Evolutionary conservation across 2,888 invertebrate species (phyloP).

Genomic region (Dichetophora obliterata): DNA sequence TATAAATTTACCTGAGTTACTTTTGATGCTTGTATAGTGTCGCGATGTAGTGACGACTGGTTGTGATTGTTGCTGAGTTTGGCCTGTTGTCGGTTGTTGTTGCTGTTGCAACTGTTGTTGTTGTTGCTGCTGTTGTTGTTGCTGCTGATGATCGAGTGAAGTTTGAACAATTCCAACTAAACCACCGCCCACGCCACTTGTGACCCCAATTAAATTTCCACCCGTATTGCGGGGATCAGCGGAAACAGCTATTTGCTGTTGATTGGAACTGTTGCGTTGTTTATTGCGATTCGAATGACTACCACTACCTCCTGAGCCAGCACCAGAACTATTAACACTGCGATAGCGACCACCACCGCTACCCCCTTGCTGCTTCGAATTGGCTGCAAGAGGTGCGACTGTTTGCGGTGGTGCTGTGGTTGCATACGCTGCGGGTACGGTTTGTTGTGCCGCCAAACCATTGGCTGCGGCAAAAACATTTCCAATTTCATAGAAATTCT

Average conservation of each 20-base stretch:
- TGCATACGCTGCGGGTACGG: constrained; percentile 70
- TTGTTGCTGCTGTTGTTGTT: constrained; percentile 59
- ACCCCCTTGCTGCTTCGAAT: constrained; percentile 58
- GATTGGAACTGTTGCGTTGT: constrained; percentile 60
- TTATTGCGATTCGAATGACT: constrained; percentile 60
- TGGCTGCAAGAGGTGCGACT: constrained; percentile 57
- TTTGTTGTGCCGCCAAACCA: constrained; percentile 77
- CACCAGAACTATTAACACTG: constrained; percentile 59
- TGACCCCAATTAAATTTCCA: constrained; percentile 56
- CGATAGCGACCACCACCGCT: constrained; percentile 61
- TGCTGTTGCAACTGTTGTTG: constrained; percentile 56
- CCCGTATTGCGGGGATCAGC: constrained; percentile 39
- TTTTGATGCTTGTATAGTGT: constrained; percentile 59
- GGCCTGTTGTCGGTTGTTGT: constrained; percentile 54
- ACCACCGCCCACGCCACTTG: constrained; percentile 55
- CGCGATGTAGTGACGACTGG: constrained; percentile 53
- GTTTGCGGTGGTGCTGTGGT: constrained; percentile 59
- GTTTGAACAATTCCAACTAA: constrained; percentile 61
- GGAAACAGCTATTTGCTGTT: constrained; percentile 44
- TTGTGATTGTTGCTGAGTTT: constrained; percentile 49
- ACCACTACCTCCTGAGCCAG: constrained; percentile 55
- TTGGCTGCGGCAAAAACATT: constrained; percentile 81
- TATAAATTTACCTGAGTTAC: constrained; percentile 55
- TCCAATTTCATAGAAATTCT: constrained; percentile 77
- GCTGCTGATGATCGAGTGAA: constrained; percentile 59